Base-by-base conservation (phyloP, 2,797 vertebrate species). In the Astyanax mexicanus region DNA sequence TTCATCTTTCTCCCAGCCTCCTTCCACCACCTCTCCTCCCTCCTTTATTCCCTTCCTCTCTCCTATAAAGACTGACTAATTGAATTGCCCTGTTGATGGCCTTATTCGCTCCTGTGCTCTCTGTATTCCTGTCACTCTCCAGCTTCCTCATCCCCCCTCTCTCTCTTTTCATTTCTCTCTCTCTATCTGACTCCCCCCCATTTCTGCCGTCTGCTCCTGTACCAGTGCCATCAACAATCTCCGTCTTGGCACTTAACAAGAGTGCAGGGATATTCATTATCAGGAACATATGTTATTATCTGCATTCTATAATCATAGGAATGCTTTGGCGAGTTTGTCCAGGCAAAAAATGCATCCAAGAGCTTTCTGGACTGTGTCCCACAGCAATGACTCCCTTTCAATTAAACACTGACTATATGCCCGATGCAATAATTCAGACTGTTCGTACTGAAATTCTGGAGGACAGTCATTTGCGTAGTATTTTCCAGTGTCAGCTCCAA, bases 401-500 rank as follows among this genome's bases (percentile, higher is more conserved):
- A 73, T 61, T 68, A 73, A 77, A 78, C 37, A 13, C 35, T 19
- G 44, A 61, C 62, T 45, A 69, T 29, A 47, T 21, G 35, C n/a
- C 40, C 23, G 47, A 38, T 45, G 66, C 66, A 52, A 73, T 44
- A 44, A 42, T 52, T 32, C 55, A 45, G 13, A 60, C 35, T 5
- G 60, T n/a, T 12, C 21, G 19, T 73, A 58, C 9, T 52, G 19
- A 65, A 65, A 57, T 35, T 21, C 64, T 76, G 73, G 72, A 79
- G 75, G 44, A 62, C 19, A 32, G 71, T 37, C 68, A 66, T 75
- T 81, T 79, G 62, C 79, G 77, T 72, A 83, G 45, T 72, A 79
- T 81, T 79, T 84, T 84, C 83, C 83, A 77, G 62, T 38, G 55
- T 12, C 15, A 44, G 70, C 49, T 83, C 81, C 81, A 84, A 83